Base-by-base conservation (phyloP, 2,797 vertebrate genomes). In the Melanotaenia maccullochi region DNA sequence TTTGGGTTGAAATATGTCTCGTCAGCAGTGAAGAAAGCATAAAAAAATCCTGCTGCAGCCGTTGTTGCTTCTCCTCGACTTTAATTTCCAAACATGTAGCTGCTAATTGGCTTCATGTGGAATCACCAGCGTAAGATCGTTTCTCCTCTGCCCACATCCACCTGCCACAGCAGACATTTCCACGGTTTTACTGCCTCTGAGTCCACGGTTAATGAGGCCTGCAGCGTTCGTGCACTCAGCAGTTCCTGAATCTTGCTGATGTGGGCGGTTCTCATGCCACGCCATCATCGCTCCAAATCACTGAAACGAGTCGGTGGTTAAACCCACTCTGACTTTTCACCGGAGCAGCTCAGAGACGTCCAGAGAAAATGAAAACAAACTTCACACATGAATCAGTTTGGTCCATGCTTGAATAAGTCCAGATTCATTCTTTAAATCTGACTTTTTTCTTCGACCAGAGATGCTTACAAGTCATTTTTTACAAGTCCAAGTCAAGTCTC, bases 171-270 rank as follows among this genome's bases (percentile, higher is more conserved):
- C 68, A 49, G 40, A 70, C 69, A 6, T 80, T 56, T 72, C 60
- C 78, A 65, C 69, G 63, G 87, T 90, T 91, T 85, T 84, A 74
- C 82, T 81, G 82, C 64, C 2, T 65, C 65, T 62, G 75, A 68
- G 68, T 79, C 69, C 75, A 20, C 65, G 84, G 68, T 55, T 91
- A 87, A 93, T 79, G 77, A 92, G 87, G 61, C 68, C 35, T 36
- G 59, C 59, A 71, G 60, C 80, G 44, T 22, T 78, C 0, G 9
- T 54, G 60, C 71, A 78, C 77, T 73, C 47, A 79, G 85, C 81
- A 75, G 3, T 73, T 83, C 73, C 7, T 76, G 58, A 64, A 82
- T 82, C 24, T 7, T 82, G 79, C 82, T 83, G 81, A 85, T 69
- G 78, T 1, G 1, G 33, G 18, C 51, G 8, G 40, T 22, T 65